Evolutionary conservation across 1,140 invertebrate genomes (phyloP).

Genomic region (Anoplophora glabripennis): DNA sequence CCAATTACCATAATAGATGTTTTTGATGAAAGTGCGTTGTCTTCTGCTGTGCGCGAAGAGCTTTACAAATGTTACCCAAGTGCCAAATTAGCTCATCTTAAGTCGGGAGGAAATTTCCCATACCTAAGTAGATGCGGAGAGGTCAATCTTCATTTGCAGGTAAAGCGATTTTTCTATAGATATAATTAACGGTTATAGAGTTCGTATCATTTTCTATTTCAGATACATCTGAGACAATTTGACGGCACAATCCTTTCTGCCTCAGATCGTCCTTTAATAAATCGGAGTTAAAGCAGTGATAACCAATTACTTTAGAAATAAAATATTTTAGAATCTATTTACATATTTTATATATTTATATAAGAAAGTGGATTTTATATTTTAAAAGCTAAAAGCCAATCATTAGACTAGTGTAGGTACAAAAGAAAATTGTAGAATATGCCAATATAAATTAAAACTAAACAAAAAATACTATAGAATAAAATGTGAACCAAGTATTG

Average conservation of each 20-base stretch:
- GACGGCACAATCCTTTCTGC: constrained; percentile 54
- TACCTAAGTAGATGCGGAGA: constrained; percentile 86
- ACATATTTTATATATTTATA: too few relatives aligned
- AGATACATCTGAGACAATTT: constrained; percentile 61
- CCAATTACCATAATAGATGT: constrained; percentile 85
- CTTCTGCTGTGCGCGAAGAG: constrained; percentile 72
- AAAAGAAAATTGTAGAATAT: too few relatives aligned
- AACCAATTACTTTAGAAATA: too few relatives aligned
- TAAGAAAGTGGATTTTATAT: too few relatives aligned
- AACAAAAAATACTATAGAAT: too few relatives aligned
- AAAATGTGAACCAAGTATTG: too few relatives aligned
- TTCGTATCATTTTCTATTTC: constrained; percentile 33
- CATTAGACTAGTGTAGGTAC: too few relatives aligned
- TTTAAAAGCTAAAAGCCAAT: too few relatives aligned
- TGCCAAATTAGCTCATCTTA: constrained; percentile 84
- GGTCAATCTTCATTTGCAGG: constrained; percentile 87
- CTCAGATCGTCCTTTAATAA: constrained; percentile 38
- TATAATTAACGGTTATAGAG: too few relatives aligned
- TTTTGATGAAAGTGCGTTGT: constrained; percentile 86
- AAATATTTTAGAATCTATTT: too few relatives aligned
- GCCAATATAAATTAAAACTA: too few relatives aligned
- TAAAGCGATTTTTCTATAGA: too few relatives aligned
- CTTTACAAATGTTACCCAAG: constrained; percentile 86
- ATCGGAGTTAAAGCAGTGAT: not conserved
- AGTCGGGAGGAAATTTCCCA: constrained; percentile 88